Percentiles rank a stretch among this genome's conserved stretches.
phyloP scores from a whole-genome alignment of 53 echinoderm and acorn worm genomes.

The Stichopus horrens region DNA sequence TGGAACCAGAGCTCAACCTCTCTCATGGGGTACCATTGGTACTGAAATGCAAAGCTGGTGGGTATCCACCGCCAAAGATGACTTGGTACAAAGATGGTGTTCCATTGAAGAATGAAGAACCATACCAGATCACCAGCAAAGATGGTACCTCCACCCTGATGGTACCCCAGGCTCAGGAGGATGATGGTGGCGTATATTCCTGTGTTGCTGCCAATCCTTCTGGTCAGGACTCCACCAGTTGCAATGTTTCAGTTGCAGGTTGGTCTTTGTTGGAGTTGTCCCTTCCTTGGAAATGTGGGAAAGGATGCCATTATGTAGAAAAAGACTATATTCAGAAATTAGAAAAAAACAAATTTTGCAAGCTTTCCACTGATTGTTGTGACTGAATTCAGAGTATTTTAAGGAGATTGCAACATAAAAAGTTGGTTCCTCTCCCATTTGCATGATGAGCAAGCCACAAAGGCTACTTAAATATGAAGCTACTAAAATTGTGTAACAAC shows the following conservation, averaged over 20 bases:
- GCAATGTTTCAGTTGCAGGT: constrained; percentile 67
- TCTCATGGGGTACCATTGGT: constrained; percentile 67
- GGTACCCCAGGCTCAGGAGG: constrained; percentile 29
- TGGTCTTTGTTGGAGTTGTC: neutral
- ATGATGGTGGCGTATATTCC: constrained; percentile 62
- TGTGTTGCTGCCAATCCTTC: constrained; percentile 58
- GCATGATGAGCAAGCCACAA: neutral
- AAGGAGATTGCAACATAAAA: neutral
- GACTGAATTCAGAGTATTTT: neutral
- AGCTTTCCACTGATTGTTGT: too few relatives aligned
- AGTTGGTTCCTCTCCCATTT: neutral
- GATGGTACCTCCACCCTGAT: constrained; percentile 14
- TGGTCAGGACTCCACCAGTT: constrained; percentile 52
- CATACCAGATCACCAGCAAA: constrained; percentile 49
- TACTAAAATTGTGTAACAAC: too few relatives aligned
- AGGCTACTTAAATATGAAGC: neutral
- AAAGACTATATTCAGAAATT: too few relatives aligned
- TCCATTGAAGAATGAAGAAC: constrained; percentile 56
- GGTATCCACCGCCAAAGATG: constrained; percentile 73
- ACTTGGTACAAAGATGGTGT: constrained; percentile 82
- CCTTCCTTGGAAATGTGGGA: neutral
- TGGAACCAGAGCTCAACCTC: constrained; percentile 50
- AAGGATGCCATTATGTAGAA: neutral
- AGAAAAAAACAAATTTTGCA: too few relatives aligned
- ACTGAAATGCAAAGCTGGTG: constrained; percentile 71